Evolutionary conservation across 2,113 vertebrate genomes (phyloP), one percentile per base, ranked within the genome.

Genomic region (Stomatorhinus ivindoensis): DNA sequence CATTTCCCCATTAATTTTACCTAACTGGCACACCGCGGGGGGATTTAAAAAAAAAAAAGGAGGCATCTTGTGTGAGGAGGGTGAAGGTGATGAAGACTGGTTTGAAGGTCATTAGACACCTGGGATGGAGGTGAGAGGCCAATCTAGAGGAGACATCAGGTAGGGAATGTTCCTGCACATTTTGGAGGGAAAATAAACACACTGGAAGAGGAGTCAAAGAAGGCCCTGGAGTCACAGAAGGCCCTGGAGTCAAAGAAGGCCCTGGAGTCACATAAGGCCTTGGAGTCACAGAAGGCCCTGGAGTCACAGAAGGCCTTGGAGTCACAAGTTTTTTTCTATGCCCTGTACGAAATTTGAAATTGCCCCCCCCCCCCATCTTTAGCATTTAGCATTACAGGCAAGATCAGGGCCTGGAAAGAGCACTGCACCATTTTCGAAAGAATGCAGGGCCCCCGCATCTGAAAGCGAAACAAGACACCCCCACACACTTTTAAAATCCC

Each of bases 1-100:
- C 94, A 95, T 95, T 95, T 95, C 95, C 84, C 88, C n/a, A 15
- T 51, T 0, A 83, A 76, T 89, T 84, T 24, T 4, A 50, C 11
- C 13, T 48, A 48, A 35, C 47, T 13, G 4, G 31, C 65, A 50
- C 27, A 82, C 39, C 9, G 10, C 17, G 48, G 80, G 50, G 19
- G 13, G 83, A 3, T 11, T 51, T 21, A 53, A 39, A 42, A 55
- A n/a, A 19, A 17, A 11, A 5, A n/a, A 19, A 17, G 21, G 2
- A 47, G 21, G 5, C 0, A 44, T 21, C 46, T 48, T 42, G 21
- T 1, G 46, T 48, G 42, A 84, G 39, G 21, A 46, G 44, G 13
- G 9, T n/a, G 19, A 84, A 84, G 21, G 39, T 84, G 44, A 76
- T 39, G 31, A 11, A 47, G 82, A 9, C 42, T 21, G 39, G 35